Evolutionary conservation across 2,797 vertebrate species (phyloP).

Genomic region (Lagodon rhomboides): DNA sequence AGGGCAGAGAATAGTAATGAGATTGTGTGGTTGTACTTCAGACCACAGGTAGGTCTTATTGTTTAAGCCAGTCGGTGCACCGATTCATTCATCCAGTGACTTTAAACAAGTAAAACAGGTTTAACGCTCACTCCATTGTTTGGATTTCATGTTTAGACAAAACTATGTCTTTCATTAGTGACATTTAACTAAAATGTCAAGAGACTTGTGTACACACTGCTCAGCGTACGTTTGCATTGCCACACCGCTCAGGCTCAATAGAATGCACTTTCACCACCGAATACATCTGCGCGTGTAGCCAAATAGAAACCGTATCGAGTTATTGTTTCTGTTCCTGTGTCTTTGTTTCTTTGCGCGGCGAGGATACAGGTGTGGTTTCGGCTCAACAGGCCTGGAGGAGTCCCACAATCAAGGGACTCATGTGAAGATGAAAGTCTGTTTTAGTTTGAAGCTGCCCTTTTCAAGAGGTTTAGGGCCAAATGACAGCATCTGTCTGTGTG

Average conservation of each 20-base stretch:
- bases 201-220: constrained; percentile 5
- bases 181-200: constrained; percentile 33
- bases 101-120: constrained; percentile 1
- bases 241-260: neutral
- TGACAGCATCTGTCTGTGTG: constrained; percentile 63
- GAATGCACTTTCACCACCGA: neutral
- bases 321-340: constrained; percentile 27
- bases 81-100: constrained; percentile 22
- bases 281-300: neutral
- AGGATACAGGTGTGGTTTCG: constrained; percentile 60
- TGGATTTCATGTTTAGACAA: neutral
- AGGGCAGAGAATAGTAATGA: constrained; percentile 62
- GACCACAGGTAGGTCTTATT: constrained; percentile 63
- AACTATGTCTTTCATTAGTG: constrained; percentile 3
- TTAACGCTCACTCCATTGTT: neutral
- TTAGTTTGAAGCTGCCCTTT: constrained; percentile 66
- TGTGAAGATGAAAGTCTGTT: constrained; percentile 75
- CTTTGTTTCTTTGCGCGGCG: constrained; percentile 34
- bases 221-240: neutral
- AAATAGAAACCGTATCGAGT: constrained; percentile 3
- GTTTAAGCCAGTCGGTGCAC: constrained; percentile 53
- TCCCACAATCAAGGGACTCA: constrained; percentile 52
- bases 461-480: constrained; percentile 42
- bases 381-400: constrained; percentile 33
- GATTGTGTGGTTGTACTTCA: constrained; percentile 55